Base-by-base conservation (phyloP, 2,113 vertebrate genomes). In the Echinops telfairi region DNA sequence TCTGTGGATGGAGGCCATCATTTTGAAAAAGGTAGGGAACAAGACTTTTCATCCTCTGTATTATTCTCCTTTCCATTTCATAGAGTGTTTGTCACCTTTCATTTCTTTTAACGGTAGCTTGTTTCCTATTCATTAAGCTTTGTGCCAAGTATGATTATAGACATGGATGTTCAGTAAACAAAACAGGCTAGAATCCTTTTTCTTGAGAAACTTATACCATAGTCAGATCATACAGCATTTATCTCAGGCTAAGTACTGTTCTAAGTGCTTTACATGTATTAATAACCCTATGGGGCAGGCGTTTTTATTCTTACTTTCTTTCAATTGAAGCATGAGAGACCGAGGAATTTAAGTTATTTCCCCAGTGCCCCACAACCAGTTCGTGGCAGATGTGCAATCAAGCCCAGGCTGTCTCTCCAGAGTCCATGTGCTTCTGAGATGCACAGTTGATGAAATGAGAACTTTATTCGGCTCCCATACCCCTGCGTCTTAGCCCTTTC, bases 71-170 rank as follows among this genome's bases (percentile, higher is more conserved):
- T 70, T 84, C 10, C 81, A 4, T 40, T 76, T 43, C 43, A 88
- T 60, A 38, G 23, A 95, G 27, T 68, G 25, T 73, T 57, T 78
- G 79, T 66, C 47, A 53, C 10, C 70, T 14, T 66, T 16, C 27
- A 60, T 83, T 62, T 83, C 19, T 17, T 95, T 14, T 64, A 17
- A 8, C 2, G 60, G 68, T 2, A 83, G 68, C 79, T 43, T 80
- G 12, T 62, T 95, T 79, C 31, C 83, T 82, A 60, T 71, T 71
- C 22, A 91, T 70, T 91, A 17, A 70, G 6, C 29, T 90, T 0
- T 93, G 60, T 88, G 36, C 31, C 62, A 93, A 57, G 38, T 47
- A n/a, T 62, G 38, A 43, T 84, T 93, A 81, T 40, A 64, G 29
- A 8, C 10, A n/a, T 71, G 40, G 11, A 60, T 43, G 25, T 90